Evolutionary conservation across 1,140 invertebrate species (phyloP), one percentile per base, ranked within the genome.

Genomic region (Ceratina australensis): DNA sequence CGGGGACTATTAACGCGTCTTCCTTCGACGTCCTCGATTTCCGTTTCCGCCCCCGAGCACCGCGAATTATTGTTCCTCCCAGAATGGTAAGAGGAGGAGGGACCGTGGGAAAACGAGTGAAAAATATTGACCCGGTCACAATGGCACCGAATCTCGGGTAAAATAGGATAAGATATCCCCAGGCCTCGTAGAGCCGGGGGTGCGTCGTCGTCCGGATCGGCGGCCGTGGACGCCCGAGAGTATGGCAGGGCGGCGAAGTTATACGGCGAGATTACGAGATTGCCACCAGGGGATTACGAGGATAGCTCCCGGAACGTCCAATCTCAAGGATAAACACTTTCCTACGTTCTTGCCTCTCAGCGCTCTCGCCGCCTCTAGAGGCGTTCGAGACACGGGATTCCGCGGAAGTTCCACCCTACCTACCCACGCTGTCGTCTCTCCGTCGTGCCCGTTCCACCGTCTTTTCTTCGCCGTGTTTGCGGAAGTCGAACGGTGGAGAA

Each of bases 321-420:
- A 92, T 91, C 90, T 92, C 89, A 86, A 90, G 91, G 90, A 92
- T 92, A 92, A 91, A 92, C 91, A 91, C 90, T 92, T 91, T 88
- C 90, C 87, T 81, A 86, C 89, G 86, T 86, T 87, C 86, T 88
- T 88, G 86, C 78, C 33, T 79, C 63, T 67, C 71, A 65, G 47
- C 64, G 33, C 33, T 42, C 54, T 42, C 54, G 60, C 69, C 81
- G 24, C 49, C 59, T 60, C 68, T 52, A 26, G 65, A 64, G 63
- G 64, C 56, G 72, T 57, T 63, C 54, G 18, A 2, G 33, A 33
- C 61, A 42, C 54, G 50, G 49, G 33, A 26, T 56, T 33, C 67
- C 79, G 68, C 65, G 64, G 42, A 52, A n/a, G 15, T 61, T n/a
- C 20, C 49, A 8, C 16, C 16, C 72, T 64, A 33, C 61, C 7